Evolutionary conservation across 2,888 invertebrate genomes (phyloP), one percentile per base, ranked within the genome.

Genomic region (Merodon equestris): DNA sequence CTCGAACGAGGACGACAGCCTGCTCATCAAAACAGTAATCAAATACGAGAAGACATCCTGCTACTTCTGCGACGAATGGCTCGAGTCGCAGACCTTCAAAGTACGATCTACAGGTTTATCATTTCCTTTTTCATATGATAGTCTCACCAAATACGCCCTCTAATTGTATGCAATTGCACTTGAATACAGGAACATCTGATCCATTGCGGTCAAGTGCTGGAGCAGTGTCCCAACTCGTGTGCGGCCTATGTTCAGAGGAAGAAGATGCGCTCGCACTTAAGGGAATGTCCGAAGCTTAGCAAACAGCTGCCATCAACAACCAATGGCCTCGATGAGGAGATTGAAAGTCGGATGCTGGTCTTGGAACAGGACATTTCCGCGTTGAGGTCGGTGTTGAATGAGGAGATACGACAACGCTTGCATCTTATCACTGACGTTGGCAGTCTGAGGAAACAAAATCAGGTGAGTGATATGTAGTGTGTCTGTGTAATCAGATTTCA

Each of bases 141-240:
- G n/a, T n/a, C n/a, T n/a, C 47, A 40, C 34, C 60, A 67, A 19
- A 1, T 72, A 77, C 77, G 77, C 77, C 77, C 77, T 54, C 53
- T 70, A 79, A 57, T 74, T 64, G 15, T 14, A 27, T 42, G 58
- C 13, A 47, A 27, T 15, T 19, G 48, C 17, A 9, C 27, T 14
- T 12, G 47, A n/a, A 13, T 73, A 93, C 72, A 93, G 92, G 91
- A 91, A 63, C 94, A 94, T 83, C 86, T 93, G 72, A 91, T 92
- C 71, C 91, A 92, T 82, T 95, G 94, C 81, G 93, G 93, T 12
- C 92, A 93, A 72, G 93, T 94, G 9, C 86, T 94, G 83, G 93
- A 94, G 84, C 92, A 93, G 84, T 94, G 94, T 64, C 92, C 92
- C 0, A 90, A 93, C 83, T 91, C 92, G 53, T 94, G 94, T 83